A percentile compares a stretch with the other conserved stretches of the same genome.
These are phyloP conservation scores for Eretmochelys imbricata DNA, from an alignment of 2,113 vertebrate genomes.

Conservation along the genomic window DNA sequence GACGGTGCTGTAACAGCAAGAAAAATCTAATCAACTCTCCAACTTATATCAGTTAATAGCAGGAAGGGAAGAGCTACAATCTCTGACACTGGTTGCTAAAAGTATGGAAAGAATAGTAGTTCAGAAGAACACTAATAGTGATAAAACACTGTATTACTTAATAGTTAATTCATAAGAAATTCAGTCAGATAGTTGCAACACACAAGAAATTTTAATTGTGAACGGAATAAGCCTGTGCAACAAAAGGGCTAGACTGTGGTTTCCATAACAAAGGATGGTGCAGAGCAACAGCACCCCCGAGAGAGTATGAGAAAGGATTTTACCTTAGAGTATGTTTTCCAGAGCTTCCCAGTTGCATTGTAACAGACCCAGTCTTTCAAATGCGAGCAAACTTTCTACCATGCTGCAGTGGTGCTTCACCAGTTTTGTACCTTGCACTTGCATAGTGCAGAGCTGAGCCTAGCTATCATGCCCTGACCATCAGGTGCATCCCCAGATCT, in stretches of 20 bases:
- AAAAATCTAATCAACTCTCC: conserved; percentile 19
- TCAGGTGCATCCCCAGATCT: background rate
- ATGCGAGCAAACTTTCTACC: fast-evolving
- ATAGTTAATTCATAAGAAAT: background rate
- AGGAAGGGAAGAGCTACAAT: background rate
- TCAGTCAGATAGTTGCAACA: background rate
- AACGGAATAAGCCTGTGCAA: background rate
- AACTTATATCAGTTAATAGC: background rate
- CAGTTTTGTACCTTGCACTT: background rate
- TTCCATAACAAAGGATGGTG: background rate
- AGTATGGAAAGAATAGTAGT: background rate
- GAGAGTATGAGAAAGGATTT: background rate
- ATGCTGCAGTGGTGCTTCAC: background rate
- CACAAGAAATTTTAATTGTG: background rate
- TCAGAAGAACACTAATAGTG: background rate
- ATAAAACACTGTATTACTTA: background rate
- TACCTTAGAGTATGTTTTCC: background rate
- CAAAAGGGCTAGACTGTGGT: background rate
- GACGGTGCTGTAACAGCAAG: background rate
- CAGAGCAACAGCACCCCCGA: background rate
- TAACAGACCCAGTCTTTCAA: background rate
- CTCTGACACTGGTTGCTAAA: background rate
- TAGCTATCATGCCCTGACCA: background rate
- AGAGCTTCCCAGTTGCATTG: background rate
- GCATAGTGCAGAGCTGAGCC: background rate